A percentile compares a stretch with the other conserved stretches of the same genome.
Conservation (phyloP, 2,888 invertebrate species). For the Melieria picta region DNA sequence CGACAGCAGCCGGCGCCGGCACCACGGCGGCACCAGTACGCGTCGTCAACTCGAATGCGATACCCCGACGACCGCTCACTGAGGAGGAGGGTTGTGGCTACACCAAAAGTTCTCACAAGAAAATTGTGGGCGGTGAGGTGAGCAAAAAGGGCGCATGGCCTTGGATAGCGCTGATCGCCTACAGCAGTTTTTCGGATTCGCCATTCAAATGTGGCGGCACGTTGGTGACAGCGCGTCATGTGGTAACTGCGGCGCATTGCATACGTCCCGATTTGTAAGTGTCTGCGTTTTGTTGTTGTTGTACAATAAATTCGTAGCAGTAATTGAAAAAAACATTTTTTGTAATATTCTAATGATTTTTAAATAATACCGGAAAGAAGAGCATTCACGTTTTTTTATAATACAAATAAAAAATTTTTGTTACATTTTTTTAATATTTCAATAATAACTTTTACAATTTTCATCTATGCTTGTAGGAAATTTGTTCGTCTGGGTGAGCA, state of each 20-base stretch:
- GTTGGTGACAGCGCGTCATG: constrained; percentile 68
- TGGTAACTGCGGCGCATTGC: constrained; percentile 72
- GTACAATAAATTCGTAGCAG: no score
- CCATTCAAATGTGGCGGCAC: constrained; percentile 69
- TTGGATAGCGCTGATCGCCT: constrained; percentile 82
- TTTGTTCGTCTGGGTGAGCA: constrained; percentile 81
- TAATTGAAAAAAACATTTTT: no score
- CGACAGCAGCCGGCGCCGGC: constrained; percentile 42
- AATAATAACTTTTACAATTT: not conserved
- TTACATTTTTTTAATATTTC: not conserved
- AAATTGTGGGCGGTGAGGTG: constrained; percentile 79
- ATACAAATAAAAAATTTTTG: not conserved
- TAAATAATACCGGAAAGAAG: not conserved
- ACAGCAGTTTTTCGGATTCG: constrained; percentile 65
- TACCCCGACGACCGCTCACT: constrained; percentile 55
- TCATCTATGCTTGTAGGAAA: constrained; percentile 40
- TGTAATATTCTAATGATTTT: no score
- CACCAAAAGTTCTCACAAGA: constrained; percentile 69
- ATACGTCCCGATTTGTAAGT: constrained; percentile 58
- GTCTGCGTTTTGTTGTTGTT: not conserved
- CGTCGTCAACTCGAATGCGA: constrained; percentile 42
- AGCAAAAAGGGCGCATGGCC: constrained; percentile 80
- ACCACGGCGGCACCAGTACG: constrained; percentile 31
- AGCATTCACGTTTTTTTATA: not conserved
- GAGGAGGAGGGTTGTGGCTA: constrained; percentile 72